Conservation (phyloP, 1,140 invertebrate genomes). For the Calliphora vicina region DNA sequence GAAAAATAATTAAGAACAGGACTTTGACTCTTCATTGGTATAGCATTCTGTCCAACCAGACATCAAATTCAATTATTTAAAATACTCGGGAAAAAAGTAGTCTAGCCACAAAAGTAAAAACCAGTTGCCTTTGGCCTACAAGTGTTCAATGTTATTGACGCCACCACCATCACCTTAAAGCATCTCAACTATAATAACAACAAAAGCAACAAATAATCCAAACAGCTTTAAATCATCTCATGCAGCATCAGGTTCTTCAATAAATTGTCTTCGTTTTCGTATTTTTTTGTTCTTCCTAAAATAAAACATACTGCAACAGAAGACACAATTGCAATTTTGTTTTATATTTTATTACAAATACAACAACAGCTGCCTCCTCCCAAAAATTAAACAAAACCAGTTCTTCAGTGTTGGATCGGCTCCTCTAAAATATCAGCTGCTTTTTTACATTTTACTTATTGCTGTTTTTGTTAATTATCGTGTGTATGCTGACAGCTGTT, state of each 20-base stretch:
- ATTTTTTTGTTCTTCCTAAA: not conserved
- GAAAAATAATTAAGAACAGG: not conserved
- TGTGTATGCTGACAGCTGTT: constrained; percentile 17
- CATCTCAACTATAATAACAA: not conserved
- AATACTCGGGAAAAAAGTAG: not conserved
- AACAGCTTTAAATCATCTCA: not conserved
- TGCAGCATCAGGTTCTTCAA: not conserved
- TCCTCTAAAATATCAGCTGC: constrained; percentile 21
- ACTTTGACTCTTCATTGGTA: not conserved
- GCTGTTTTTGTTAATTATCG: not conserved
- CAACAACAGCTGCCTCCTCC: constrained; percentile 15
- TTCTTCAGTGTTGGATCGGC: not conserved
- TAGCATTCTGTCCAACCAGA: not conserved
- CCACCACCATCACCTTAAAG: not conserved
- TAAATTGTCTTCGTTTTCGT: not conserved
- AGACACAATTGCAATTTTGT: not conserved
- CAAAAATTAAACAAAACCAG: constrained; percentile 11
- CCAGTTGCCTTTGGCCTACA: constrained; percentile 34
- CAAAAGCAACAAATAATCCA: not conserved
- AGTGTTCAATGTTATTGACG: constrained; percentile 11
- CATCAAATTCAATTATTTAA: not conserved
- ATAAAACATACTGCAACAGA: not conserved
- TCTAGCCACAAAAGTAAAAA: constrained; percentile 5
- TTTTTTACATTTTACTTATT: constrained; percentile 12
- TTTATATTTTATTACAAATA: not conserved